A percentile compares a stretch with the other conserved stretches of the same genome.
These are phyloP conservation scores for Rhagophthalmus giganteus DNA, from an alignment of 2,888 invertebrate species.

Conservation along the genomic window DNA sequence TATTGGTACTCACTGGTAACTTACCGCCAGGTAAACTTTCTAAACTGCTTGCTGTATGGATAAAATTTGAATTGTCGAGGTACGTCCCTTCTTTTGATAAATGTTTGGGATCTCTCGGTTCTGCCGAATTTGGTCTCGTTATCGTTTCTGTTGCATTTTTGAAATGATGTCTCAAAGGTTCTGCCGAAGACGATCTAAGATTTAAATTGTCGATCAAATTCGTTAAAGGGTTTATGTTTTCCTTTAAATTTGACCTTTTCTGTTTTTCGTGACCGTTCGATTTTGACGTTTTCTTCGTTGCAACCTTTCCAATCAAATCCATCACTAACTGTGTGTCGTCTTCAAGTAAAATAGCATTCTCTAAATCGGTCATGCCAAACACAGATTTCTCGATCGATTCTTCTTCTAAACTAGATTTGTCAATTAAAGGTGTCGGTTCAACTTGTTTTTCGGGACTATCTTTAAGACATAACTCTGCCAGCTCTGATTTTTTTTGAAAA, in stretches of 20 bases:
- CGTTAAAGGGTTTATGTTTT: neutral
- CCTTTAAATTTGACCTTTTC: neutral
- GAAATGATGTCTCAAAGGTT: neutral
- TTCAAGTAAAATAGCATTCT: conserved; percentile 16
- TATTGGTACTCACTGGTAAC: conserved; percentile 61
- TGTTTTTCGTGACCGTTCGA: neutral
- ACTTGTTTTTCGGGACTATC: conserved; percentile 40
- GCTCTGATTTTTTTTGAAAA: conserved; percentile 54
- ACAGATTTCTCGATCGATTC: conserved; percentile 15
- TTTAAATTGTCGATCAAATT: too few species aligned
- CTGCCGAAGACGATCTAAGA: neutral
- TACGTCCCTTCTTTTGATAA: conserved; percentile 9
- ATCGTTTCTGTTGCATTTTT: neutral
- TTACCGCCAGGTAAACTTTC: conserved; percentile 49
- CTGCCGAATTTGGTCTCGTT: neutral
- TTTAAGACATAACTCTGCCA: conserved; percentile 44
- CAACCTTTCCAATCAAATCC: conserved; percentile 13
- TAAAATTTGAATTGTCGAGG: conserved; percentile 1
- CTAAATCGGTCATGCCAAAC: conserved; percentile 24
- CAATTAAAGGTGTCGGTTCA: conserved; percentile 43
- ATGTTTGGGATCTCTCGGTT: too few species aligned
- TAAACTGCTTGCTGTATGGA: conserved; percentile 46
- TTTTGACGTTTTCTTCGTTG: neutral
- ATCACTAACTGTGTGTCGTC: conserved; percentile 26
- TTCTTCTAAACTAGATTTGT: conserved; percentile 27